Base-by-base conservation (phyloP, 1,140 invertebrate genomes). In the Bombus sibiricus region DNA sequence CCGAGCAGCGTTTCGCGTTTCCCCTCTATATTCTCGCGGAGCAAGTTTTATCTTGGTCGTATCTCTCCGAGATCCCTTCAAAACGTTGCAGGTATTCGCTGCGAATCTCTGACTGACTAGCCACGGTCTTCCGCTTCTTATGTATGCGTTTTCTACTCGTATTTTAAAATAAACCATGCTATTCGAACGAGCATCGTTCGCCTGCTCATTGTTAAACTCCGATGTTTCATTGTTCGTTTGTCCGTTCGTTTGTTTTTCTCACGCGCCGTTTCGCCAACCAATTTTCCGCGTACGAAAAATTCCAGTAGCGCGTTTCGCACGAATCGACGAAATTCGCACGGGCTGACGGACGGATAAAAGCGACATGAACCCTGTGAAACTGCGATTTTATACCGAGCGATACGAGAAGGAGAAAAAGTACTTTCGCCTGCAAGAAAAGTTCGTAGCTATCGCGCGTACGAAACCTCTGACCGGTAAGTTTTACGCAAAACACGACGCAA, bases 111-210 rank as follows among this genome's bases (percentile, higher is more conserved):
- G 81, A 81, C 82, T 78, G 84, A 86, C 87, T 71, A 57, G 75
- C 71, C 59, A 81, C 83, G 81, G 92, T 94, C 91, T 94, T 94
- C 90, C 91, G 90, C 91, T 93, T 94, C 92, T 94, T 94, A 92
- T 92, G 92, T 94, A 94, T 92, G 93, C 93, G 91, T 95, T 95
- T 95, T 95, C 89, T 95, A 94, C 94, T 92, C 90, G 93, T 93
- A 94, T 94, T 94, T 94, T 94, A 91, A 94, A 94, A 94, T 94
- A 94, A 94, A 95, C 82, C 37, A 91, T 89, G 91, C 53, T 89
- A 92, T 75, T 89, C 83, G 75, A 72, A 72, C 37, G 43, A 47
- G 34, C 25, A 39, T 71, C 37, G 43, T 32, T 79, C 32, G 43
- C 41, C 8, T 32, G 57, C 41, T 39, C 59, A 62, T 32, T 32